Conservation (phyloP, 2,797 vertebrate species). For the Pseudochaenichthys georgianus region DNA sequence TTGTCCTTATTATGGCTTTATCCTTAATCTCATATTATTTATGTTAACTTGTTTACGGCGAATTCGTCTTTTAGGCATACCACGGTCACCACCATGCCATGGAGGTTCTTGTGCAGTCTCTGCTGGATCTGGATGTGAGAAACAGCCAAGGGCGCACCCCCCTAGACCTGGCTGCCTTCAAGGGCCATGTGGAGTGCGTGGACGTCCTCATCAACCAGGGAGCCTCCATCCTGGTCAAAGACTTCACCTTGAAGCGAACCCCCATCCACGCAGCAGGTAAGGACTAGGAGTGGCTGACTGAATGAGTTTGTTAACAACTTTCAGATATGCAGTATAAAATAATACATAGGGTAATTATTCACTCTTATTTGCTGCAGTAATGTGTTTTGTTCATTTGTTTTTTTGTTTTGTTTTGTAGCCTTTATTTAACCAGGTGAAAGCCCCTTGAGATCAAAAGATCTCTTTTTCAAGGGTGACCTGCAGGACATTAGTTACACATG, state of each 20-base stretch:
- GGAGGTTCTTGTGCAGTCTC: constrained; percentile 96
- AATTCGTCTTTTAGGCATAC: constrained; percentile 87
- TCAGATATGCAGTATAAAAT: neutral
- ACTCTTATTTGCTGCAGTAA: too few relatives aligned
- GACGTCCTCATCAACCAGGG: constrained; percentile 98
- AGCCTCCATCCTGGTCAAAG: constrained; percentile 96
- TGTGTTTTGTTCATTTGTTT: neutral
- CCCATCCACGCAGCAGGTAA: constrained; percentile 97
- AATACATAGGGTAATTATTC: neutral
- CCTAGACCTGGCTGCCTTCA: constrained; percentile 95
- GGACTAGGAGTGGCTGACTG: neutral
- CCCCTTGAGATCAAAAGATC: too few relatives aligned
- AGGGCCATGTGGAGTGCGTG: constrained; percentile 97
- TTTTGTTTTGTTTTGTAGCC: too few relatives aligned
- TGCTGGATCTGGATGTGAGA: constrained; percentile 96
- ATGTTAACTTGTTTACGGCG: neutral
- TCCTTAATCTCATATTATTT: neutral
- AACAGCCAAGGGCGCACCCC: constrained; percentile 95
- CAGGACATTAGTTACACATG: too few relatives aligned
- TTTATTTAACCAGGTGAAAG: too few relatives aligned
- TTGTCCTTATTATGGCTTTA: neutral
- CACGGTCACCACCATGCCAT: constrained; percentile 97
- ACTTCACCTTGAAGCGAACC: constrained; percentile 94
- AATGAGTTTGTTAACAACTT: neutral
- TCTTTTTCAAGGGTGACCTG: too few relatives aligned